Conservation (phyloP, 1,140 invertebrate species). For the Cotesia vestalis region DNA sequence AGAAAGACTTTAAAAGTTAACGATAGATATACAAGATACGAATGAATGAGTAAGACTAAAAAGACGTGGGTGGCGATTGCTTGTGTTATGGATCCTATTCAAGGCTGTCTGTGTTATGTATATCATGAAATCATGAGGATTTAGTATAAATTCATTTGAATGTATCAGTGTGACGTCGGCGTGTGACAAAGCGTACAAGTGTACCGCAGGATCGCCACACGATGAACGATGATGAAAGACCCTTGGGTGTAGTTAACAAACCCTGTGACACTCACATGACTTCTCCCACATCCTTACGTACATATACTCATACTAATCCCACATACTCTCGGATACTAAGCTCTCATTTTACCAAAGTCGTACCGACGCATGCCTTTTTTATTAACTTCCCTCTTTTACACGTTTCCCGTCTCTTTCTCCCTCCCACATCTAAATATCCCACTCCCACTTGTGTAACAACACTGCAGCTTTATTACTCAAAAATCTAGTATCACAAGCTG, state of each 20-base stretch:
- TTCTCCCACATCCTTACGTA: too few species aligned
- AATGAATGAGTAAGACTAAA: constrained; percentile 7
- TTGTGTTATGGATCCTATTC: neutral
- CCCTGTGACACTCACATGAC: constrained; percentile 11
- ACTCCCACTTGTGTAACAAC: neutral
- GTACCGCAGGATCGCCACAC: constrained; percentile 19
- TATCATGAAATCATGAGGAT: neutral
- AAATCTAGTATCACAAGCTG: too few species aligned
- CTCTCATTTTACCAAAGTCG: constrained; percentile 40
- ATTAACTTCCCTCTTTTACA: neutral
- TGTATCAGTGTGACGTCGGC: too few species aligned
- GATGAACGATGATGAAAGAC: constrained; percentile 6
- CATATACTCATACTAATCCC: neutral
- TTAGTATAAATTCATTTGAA: neutral
- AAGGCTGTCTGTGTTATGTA: neutral
- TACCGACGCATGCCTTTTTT: constrained; percentile 13
- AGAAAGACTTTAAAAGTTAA: neutral
- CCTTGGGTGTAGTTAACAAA: constrained; percentile 25
- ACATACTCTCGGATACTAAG: constrained; percentile 7
- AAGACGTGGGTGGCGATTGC: constrained; percentile 31
- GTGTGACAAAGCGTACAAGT: constrained; percentile 5
- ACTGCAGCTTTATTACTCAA: neutral
- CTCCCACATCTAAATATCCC: neutral
- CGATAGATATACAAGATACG: neutral
- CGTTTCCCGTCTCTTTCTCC: constrained; percentile 7